Percentiles rank a stretch among this genome's conserved stretches.
Evolutionary conservation across 2,888 invertebrate genomes (phyloP).

Genomic region (Ceriagrion tenellum): DNA sequence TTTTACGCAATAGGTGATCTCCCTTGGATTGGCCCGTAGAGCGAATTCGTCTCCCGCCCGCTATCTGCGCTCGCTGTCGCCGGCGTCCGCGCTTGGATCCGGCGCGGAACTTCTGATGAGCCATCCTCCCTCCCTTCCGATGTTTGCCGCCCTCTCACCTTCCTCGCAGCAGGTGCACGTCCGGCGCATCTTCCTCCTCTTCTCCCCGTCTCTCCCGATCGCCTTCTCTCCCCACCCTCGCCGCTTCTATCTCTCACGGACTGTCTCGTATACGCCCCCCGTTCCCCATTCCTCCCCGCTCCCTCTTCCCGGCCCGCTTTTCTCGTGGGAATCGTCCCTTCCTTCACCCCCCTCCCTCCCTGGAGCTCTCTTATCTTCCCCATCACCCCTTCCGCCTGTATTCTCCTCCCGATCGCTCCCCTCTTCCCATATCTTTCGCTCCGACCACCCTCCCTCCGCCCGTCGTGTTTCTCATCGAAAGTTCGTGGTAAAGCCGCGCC

Average conservation of each 20-base stretch:
- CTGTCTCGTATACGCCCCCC: background rate
- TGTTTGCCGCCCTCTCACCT: background rate
- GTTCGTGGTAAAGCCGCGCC: background rate
- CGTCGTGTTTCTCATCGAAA: slow-evolving; percentile 4
- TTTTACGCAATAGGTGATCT: too few relatives aligned
- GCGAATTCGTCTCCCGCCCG: background rate
- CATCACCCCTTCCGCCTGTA: slow-evolving; percentile 48
- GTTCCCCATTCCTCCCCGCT: background rate
- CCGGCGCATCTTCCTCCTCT: background rate
- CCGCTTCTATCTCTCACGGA: background rate
- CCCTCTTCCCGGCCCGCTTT: slow-evolving; percentile 36
- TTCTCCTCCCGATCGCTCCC: background rate
- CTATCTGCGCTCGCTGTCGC: background rate
- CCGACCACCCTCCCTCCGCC: background rate
- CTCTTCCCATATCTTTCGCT: background rate
- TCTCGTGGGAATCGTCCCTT: slow-evolving; percentile 54
- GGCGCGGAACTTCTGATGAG: background rate
- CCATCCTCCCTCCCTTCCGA: background rate
- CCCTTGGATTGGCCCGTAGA: background rate
- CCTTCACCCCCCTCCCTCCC: background rate
- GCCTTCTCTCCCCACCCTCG: background rate
- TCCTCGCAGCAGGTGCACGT: background rate
- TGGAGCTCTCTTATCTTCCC: slow-evolving; percentile 28
- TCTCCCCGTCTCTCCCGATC: background rate
- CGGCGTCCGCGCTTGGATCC: background rate